Evolutionary conservation across 2,113 vertebrate species (phyloP), one percentile per base, ranked within the genome.

Genomic region (Nannobrachium achirus): DNA sequence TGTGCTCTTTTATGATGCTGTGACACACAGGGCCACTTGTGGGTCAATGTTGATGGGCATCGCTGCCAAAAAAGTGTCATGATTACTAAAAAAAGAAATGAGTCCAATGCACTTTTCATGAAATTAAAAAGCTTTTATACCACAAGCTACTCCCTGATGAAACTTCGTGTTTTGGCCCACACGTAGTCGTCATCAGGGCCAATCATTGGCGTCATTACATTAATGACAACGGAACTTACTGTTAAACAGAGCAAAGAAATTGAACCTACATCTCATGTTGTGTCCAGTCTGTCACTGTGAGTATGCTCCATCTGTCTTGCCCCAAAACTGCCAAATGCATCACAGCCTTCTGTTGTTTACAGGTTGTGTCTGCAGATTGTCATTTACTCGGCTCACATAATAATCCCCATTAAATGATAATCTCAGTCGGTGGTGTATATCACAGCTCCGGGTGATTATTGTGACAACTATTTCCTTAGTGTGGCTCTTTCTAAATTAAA

Each of bases 401-500:
- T 56, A 66, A 57, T 51, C 15, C 49, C 1, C 7, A 39, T 40
- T 46, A 46, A 63, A 63, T 33, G 25, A 63, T 59, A 63, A 76
- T 51, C 56, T 16, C 20, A 0, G 42, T 18, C 44, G 45, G 9
- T 39, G 63, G 70, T 15, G 66, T 66, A 70, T 53, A 70, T 53
- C 52, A 8, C 41, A 6, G 48, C 61, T n/a, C 38, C 16, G 25
- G 25, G 25, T 33, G 9, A 63, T 41, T 60, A 61, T 58, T 51
- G 39, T 10, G 25, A 45, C 52, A 56, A 66, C 64, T 8, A 58
- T 76, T 63, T 63, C 0, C 25, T 39, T 40, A 1, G 33, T 18
- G 64, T 63, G 78, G 72, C 77, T 46, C 81, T 69, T 71, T 75
- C 69, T 69, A 49, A 71, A 59, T 20, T 49, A 61, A 65, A 44